phyloP scores from a whole-genome alignment of 2,888 invertebrate genomes.

The Rhingia campestris region DNA sequence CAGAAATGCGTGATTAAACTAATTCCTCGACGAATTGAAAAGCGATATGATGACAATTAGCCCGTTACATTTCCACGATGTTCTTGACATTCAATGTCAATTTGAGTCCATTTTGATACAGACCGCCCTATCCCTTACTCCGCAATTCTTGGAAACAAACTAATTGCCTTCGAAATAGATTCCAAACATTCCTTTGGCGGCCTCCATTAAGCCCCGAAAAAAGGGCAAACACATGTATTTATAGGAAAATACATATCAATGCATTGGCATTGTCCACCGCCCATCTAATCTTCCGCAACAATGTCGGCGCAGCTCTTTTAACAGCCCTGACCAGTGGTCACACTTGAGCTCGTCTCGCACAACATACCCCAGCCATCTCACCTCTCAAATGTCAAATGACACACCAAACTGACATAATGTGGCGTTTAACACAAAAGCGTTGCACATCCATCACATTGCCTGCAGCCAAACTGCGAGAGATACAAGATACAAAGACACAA shows the following conservation, averaged over 20 bases:
- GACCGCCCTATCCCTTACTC: not conserved
- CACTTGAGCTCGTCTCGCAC: slow-evolving; percentile 8
- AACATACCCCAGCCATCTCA: slow-evolving; percentile 27
- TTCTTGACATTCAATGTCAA: too few relatives aligned
- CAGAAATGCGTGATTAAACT: slow-evolving; percentile 21
- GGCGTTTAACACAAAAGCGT: slow-evolving; percentile 72
- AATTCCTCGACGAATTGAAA: slow-evolving; percentile 11
- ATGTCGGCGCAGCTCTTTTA: slow-evolving; percentile 45
- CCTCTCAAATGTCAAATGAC: slow-evolving; percentile 63
- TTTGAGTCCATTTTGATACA: not conserved
- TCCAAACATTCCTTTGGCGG: slow-evolving; percentile 3
- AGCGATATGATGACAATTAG: slow-evolving; percentile 10
- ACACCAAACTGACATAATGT: slow-evolving; percentile 73
- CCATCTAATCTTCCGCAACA: slow-evolving; percentile 11
- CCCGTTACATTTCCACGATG: not conserved
- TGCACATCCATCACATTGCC: slow-evolving; percentile 71
- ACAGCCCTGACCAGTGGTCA: slow-evolving; percentile 15
- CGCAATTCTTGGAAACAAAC: not conserved
- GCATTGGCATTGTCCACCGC: slow-evolving; percentile 22
- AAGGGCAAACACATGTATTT: not conserved
- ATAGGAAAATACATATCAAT: not conserved
- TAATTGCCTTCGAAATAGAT: not conserved
- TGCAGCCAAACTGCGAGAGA: slow-evolving; percentile 36
- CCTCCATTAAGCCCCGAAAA: not conserved
- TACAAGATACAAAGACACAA: slow-evolving; percentile 55